Conservation (phyloP, 2,888 invertebrate species). For the Lissonota sp. region DNA sequence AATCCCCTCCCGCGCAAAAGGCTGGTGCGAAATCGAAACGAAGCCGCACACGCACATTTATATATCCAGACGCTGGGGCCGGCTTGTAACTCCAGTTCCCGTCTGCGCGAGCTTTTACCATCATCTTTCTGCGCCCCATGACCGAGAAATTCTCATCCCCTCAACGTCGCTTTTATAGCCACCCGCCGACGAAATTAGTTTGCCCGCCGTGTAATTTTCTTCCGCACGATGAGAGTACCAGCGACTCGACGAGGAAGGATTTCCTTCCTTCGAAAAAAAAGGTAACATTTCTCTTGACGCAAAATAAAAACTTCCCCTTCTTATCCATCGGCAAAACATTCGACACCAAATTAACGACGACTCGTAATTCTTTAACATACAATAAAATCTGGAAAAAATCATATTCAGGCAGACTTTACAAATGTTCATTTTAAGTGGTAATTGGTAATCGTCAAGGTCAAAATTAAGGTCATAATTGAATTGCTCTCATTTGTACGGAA, state of each 20-base stretch:
- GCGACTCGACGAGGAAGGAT: constrained; percentile 36
- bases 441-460: too few species aligned
- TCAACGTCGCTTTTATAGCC: constrained; percentile 55
- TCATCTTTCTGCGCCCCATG: not conserved
- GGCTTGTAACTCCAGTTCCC: constrained; percentile 2
- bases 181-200: constrained; percentile 64
- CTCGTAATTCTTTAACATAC: too few species aligned
- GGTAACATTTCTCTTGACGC: not conserved
- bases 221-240: not conserved
- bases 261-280: constrained; percentile 38
- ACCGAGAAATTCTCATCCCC: not conserved
- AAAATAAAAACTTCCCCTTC: not conserved
- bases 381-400: too few species aligned
- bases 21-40: constrained; percentile 35
- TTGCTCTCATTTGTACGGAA: too few species aligned
- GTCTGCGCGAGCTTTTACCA: constrained; percentile 2
- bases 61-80: not conserved
- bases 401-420: too few species aligned
- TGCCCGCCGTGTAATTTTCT: constrained; percentile 62
- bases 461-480: too few species aligned
- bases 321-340: not conserved
- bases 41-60: constrained; percentile 38
- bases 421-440: too few species aligned
- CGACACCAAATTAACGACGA: too few species aligned
- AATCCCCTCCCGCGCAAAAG: not conserved